A percentile compares a stretch with the other conserved stretches of the same genome.
Conservation (phyloP, 2,797 vertebrate species). For the Aldrovandia affinis region DNA sequence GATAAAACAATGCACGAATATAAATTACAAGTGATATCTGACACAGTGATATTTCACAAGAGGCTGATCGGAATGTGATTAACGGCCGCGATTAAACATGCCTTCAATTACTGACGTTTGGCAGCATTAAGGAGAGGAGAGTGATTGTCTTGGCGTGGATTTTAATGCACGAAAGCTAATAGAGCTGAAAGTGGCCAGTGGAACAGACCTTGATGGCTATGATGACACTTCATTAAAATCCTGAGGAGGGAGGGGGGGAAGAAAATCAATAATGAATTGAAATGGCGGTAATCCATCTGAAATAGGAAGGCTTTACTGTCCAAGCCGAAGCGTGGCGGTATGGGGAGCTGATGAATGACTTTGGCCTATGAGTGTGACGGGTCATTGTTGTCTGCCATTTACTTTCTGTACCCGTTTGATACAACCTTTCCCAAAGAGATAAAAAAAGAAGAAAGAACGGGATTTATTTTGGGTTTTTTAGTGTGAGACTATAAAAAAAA, state of each 20-base stretch:
- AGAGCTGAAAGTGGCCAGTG: background rate
- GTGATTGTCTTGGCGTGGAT: background rate
- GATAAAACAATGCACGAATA: background rate
- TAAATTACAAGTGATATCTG: conserved; percentile 26
- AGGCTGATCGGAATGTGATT: conserved; percentile 30
- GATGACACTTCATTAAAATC: conserved; percentile 10
- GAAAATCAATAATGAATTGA: conserved; percentile 36
- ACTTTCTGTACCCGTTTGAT: conserved; percentile 1
- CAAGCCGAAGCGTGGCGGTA: background rate
- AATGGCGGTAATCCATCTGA: conserved; percentile 4
- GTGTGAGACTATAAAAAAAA: background rate
- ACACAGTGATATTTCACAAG: conserved; percentile 29
- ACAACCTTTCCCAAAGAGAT: background rate
- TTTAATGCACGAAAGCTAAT: background rate
- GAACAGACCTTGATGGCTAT: background rate
- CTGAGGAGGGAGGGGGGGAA: conserved; percentile 24
- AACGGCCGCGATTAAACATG: conserved; percentile 22
- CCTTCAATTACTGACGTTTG: background rate
- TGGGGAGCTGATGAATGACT: background rate
- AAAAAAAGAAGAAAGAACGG: background rate
- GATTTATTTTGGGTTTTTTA: conserved; percentile 2
- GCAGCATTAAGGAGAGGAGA: background rate
- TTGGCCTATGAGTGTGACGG: conserved; percentile 1
- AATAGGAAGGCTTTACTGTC: background rate
- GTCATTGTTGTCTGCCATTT: conserved; percentile 13